Evolutionary conservation across 2,888 invertebrate genomes (phyloP), one percentile per base, ranked within the genome.

Genomic region (Eremobia ochroleuca): DNA sequence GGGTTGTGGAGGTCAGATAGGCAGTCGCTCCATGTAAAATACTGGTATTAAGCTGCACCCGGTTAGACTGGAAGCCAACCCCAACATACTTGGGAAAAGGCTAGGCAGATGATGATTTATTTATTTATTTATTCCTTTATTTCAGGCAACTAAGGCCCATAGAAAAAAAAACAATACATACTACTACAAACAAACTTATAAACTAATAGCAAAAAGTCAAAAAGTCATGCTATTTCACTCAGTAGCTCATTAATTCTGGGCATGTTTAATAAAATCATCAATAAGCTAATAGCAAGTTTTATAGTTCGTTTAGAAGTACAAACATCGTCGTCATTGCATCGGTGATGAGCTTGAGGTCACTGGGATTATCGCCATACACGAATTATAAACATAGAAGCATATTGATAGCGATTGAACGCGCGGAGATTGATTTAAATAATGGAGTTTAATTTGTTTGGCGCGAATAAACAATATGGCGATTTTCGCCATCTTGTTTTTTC

Each of bases 301-400:
- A 67, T 75, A 2, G 66, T 49, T 9, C 11, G 21, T 68, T 79
- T 40, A 52, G 13, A 69, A 79, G 28, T 72, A 82, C 62, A 67
- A 49, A 83, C 52, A 69, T 58, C 58, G 34, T 18, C 77, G 73
- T 52, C 75, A 81, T 72, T 87, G 85, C 90, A 89, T 89, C 72
- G 64, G 66, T 81, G 85, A 84, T 80, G 72, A 65, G 65, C 34
- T 61, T 73, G 73, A 87, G 91, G 91, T 91, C 91, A 76, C 25
- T 73, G 83, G 86, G 91, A 91, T 91, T 92, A 92, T 92, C 91
- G 74, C 49, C 52, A 18, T 37, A 40, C 73, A 68, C 31, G 71
- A 77, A 73, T 70, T 73, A 61, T 70, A 81, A 83, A 77, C 76
- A 79, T 62, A 37, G 40, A 55, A 18, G 43, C 72, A 25, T 68